Conservation (phyloP, 2,888 invertebrate genomes). For the Diarsia rubi region DNA sequence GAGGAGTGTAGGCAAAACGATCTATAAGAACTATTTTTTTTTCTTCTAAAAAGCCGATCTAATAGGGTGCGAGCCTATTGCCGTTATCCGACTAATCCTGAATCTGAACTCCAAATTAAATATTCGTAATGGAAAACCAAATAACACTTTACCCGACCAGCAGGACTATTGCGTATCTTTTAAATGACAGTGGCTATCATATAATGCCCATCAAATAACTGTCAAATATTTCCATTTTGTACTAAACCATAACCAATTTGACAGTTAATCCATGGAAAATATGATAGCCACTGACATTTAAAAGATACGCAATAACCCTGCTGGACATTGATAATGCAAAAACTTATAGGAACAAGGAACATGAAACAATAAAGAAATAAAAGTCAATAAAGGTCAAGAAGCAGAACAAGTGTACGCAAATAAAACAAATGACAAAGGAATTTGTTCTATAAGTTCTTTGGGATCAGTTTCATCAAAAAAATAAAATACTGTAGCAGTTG, state of each 20-base stretch:
- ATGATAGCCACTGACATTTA: no score
- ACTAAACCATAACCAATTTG: no score
- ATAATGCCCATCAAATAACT: no score
- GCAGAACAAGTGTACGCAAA: slow-evolving; percentile 24
- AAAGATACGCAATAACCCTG: no score
- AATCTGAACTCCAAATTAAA: not conserved
- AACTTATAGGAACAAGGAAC: not conserved
- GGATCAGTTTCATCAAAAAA: slow-evolving; percentile 18
- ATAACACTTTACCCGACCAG: no score
- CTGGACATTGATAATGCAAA: not conserved
- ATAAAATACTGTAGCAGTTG: slow-evolving; percentile 19
- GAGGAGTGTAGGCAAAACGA: not conserved
- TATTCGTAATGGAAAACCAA: not conserved
- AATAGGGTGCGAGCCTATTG: not conserved
- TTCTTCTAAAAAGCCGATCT: not conserved
- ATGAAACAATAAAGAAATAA: not conserved
- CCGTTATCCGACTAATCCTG: not conserved
- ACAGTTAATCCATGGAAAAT: no score
- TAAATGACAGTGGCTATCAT: no score
- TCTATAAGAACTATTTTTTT: not conserved
- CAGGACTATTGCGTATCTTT: no score
- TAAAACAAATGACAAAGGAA: slow-evolving; percentile 16
- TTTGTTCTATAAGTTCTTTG: slow-evolving; percentile 26
- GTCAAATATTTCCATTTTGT: no score
- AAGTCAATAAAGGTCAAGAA: slow-evolving; percentile 13